Base-by-base conservation (phyloP, 2,113 vertebrate genomes). In the Ivindomyrus marchei region DNA sequence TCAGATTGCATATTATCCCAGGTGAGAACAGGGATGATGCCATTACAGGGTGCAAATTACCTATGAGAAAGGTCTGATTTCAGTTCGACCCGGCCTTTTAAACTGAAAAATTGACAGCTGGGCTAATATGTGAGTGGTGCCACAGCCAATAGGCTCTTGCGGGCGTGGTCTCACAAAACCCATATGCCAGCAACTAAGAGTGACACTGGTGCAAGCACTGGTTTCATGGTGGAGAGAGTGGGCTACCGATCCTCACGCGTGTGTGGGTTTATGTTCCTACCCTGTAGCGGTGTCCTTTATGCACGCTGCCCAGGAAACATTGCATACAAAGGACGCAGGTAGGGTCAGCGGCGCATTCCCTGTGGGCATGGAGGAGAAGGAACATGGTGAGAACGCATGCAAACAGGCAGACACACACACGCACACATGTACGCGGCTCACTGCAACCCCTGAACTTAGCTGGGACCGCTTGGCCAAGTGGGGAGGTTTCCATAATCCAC, bases 301-400 rank as follows among this genome's bases (percentile, higher is more conserved):
- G 98, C 92, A 98, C 94, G 89, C 98, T 99, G 92, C 97, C 97
- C 93, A 99, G 94, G 96, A 99, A 99, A 94, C 98, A 99, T 94
- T 98, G 96, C 98, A 99, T 99, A 93, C 98, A 99, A 83, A 99
- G 95, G 84, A 99, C 98, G 94, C 98, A 99, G 36, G 98, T 99
- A 19, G 98, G 97, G 92, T 99, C 98, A 58, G 99, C 97, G 19
- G 98, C 98, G 93, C 98, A 99, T 92, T 99, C 98, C 94, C 98
- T 96, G 62, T 11, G 66, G 53, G 80, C 2, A 89, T 49, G 83
- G 62, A 1, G 83, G 17, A 31, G 49, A 39, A 17, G 17, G 58
- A 10, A 74, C 47, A 89, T 2, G 19, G n/a, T 49, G 21, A 46
- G 90, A 39, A 10, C 10, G 4, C 24, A 89, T 5, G 36, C 85